Conservation (phyloP, 2,797 vertebrate species). For the Phyllotis vaccarum region DNA sequence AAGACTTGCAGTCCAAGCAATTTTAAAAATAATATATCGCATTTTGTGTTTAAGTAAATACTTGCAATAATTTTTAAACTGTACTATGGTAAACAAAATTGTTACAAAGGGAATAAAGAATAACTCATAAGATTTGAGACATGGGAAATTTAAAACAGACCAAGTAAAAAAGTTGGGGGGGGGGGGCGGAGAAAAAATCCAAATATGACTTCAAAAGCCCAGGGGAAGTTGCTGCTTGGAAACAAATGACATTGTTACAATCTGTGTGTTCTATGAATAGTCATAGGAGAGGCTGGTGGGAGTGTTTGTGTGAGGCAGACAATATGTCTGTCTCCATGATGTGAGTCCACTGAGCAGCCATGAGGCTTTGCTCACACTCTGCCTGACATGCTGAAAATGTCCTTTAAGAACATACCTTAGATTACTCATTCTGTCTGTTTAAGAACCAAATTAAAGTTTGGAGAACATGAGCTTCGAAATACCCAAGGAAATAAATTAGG, state of each 20-base stretch:
- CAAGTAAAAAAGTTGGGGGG: neutral
- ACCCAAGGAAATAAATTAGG: neutral
- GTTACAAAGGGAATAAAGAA: neutral
- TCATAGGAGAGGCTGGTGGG: neutral
- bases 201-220: conserved; percentile 5
- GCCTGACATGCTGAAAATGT: conserved; percentile 39
- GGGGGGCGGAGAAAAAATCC: neutral
- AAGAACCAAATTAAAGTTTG: neutral
- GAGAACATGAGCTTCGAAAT: neutral
- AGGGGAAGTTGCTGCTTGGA: conserved; percentile 41
- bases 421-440: neutral
- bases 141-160: neutral
- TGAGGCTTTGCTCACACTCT: conserved; percentile 58
- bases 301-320: conserved; percentile 65
- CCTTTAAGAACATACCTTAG: conserved; percentile 5
- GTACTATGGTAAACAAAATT: neutral
- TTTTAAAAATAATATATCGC: neutral
- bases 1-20: neutral
- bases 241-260: conserved; percentile 57
- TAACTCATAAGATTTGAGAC: neutral
- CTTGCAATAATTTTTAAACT: neutral
- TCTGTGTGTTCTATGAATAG: conserved; percentile 53
- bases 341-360: neutral
- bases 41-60: conserved; percentile 21
- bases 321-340: conserved; percentile 60